Evolutionary conservation across 2,113 vertebrate species (phyloP).

Genomic region (Mionectes macconnelli): DNA sequence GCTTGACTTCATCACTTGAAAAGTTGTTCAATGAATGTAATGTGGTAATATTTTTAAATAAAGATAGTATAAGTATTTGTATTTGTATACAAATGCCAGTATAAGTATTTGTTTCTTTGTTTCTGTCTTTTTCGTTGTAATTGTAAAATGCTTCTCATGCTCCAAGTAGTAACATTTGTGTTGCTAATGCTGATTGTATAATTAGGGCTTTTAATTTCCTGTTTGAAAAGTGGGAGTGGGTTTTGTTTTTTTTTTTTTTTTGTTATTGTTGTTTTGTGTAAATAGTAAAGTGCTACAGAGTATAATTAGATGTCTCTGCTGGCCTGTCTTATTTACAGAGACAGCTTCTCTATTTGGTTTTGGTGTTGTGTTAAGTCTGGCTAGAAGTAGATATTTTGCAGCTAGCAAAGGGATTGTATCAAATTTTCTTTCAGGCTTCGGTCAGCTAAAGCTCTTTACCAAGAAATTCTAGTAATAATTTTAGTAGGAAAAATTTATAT

Average conservation of each 20-base stretch:
- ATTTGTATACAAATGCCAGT: too few species aligned
- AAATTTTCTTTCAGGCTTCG: constrained; percentile 1
- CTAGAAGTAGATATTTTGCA: neutral
- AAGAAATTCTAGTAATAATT: constrained; percentile 34
- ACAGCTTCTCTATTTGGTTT: neutral
- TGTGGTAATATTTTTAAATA: neutral
- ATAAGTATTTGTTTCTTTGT: neutral
- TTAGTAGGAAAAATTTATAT: constrained; percentile 7
- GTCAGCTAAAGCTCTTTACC: constrained; percentile 20
- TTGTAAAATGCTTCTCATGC: neutral
- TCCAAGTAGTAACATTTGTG: neutral
- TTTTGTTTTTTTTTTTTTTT: neutral
- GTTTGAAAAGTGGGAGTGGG: neutral
- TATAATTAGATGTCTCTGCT: constrained; percentile 29
- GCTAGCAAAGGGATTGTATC: neutral
- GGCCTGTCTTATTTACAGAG: neutral
- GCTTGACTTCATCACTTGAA: neutral
- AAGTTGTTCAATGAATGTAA: neutral
- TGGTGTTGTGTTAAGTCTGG: neutral
- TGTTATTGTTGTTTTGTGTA: constrained; percentile 15
- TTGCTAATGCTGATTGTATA: constrained; percentile 20
- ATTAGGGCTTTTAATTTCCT: constrained; percentile 40
- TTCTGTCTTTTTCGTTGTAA: neutral
- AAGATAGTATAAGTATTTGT: neutral
- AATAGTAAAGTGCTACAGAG: neutral